These are phyloP conservation scores for Platycercus adscitus DNA, from an alignment of 2,113 vertebrate species.

Conservation along the genomic window DNA sequence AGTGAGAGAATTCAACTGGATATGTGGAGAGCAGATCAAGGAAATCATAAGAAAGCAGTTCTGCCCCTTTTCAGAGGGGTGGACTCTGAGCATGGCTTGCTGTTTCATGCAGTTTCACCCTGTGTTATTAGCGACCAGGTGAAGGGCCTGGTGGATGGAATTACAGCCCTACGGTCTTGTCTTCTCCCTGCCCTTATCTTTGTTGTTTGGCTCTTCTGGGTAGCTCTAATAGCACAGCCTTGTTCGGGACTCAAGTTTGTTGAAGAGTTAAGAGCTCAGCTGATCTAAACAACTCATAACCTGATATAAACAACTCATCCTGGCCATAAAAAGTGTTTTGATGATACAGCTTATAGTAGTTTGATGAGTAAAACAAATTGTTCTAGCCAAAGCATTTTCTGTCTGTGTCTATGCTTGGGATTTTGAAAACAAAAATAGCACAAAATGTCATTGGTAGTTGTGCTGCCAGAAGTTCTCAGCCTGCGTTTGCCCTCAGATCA, in stretches of 20 bases:
- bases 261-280: not conserved
- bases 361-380: slow-evolving; percentile 17
- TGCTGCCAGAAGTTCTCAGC: slow-evolving; percentile 18
- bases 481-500: not conserved
- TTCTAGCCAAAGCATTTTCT: slow-evolving; percentile 24
- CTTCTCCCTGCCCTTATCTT: not conserved
- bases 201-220: not conserved
- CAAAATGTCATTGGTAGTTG: not conserved
- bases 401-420: not conserved
- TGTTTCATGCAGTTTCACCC: not conserved
- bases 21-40: not conserved
- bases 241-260: not conserved
- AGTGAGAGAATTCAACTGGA: not conserved
- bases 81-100: not conserved
- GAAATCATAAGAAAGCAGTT: not conserved
- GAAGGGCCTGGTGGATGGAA: not conserved
- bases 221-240: not conserved
- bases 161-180: not conserved
- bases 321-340: not conserved
- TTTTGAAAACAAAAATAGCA: slow-evolving; percentile 48
- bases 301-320: not conserved
- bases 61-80: not conserved
- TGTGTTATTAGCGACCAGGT: not conserved
- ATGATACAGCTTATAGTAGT: not conserved
- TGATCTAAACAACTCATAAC: not conserved